Conservation (phyloP, 2,797 vertebrate species). For the Neosilurus mollespiculum region DNA sequence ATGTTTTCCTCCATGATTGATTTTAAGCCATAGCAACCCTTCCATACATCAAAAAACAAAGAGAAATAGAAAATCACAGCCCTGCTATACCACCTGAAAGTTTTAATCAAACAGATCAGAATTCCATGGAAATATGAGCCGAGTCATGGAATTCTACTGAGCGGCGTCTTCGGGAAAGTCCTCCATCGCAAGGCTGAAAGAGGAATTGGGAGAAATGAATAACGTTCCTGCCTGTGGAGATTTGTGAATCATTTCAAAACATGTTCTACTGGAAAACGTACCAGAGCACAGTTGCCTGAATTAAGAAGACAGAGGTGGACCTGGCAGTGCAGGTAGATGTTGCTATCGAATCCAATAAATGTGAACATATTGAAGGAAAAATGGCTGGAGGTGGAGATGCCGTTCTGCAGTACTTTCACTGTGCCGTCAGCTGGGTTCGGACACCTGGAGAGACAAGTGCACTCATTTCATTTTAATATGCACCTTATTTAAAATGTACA, state of each 20-base stretch:
- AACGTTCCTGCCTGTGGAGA: neutral
- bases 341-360: constrained; percentile 24
- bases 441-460: constrained; percentile 18
- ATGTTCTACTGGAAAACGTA: neutral
- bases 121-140: neutral
- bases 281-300: constrained; percentile 7
- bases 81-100: neutral
- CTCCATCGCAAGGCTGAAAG: neutral
- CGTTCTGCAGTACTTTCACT: constrained; percentile 40
- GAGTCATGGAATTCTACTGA: neutral
- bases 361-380: constrained; percentile 50
- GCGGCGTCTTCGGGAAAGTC: neutral
- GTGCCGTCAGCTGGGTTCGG: constrained; percentile 40
- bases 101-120: neutral
- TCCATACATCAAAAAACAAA: neutral
- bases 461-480: too few relatives aligned
- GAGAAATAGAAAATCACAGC: neutral
- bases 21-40: neutral
- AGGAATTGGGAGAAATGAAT: neutral
- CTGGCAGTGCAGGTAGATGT: constrained; percentile 43
- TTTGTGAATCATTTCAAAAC: neutral
- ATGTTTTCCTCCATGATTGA: neutral
- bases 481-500: too few relatives aligned
- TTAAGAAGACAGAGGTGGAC: constrained; percentile 37
- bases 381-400: constrained; percentile 15